Evolutionary conservation across 2,888 invertebrate species (phyloP).

Genomic region (Pecten maximus): DNA sequence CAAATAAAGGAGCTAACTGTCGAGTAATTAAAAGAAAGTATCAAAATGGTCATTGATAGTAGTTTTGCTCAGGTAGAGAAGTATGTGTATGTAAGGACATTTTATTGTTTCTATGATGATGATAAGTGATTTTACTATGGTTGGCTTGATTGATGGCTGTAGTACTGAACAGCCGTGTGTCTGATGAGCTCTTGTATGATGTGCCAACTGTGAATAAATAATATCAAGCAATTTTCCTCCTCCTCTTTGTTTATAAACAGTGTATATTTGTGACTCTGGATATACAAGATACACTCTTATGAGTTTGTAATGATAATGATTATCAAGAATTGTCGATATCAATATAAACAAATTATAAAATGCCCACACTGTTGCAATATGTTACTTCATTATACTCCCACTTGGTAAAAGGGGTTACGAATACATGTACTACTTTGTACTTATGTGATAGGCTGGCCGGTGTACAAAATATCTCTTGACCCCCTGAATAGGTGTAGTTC

Average conservation of each 20-base stretch:
- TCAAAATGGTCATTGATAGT: neutral
- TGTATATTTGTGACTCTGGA: too few relatives aligned
- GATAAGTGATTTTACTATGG: constrained; percentile 13
- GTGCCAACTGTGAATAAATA: constrained; percentile 35
- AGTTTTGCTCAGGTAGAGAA: constrained; percentile 18
- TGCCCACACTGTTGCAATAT: too few relatives aligned
- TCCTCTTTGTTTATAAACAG: neutral
- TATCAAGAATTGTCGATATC: too few relatives aligned
- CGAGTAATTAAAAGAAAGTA: neutral
- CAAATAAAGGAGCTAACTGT: constrained; percentile 5
- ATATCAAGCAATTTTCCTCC: neutral
- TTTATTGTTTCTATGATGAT: constrained; percentile 22
- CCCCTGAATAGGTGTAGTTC: too few relatives aligned
- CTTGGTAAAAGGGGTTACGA: too few relatives aligned
- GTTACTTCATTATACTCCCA: too few relatives aligned
- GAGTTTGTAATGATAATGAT: too few relatives aligned
- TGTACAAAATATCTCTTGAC: too few relatives aligned
- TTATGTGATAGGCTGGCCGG: too few relatives aligned
- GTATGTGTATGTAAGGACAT: constrained; percentile 26
- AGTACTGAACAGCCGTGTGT: neutral
- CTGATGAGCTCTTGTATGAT: constrained; percentile 29
- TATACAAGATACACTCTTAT: too few relatives aligned
- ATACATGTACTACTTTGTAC: too few relatives aligned
- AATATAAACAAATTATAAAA: too few relatives aligned
- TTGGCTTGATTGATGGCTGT: constrained; percentile 21